Conservation (phyloP, 2,888 invertebrate species). For the Eristalis pertinax region DNA sequence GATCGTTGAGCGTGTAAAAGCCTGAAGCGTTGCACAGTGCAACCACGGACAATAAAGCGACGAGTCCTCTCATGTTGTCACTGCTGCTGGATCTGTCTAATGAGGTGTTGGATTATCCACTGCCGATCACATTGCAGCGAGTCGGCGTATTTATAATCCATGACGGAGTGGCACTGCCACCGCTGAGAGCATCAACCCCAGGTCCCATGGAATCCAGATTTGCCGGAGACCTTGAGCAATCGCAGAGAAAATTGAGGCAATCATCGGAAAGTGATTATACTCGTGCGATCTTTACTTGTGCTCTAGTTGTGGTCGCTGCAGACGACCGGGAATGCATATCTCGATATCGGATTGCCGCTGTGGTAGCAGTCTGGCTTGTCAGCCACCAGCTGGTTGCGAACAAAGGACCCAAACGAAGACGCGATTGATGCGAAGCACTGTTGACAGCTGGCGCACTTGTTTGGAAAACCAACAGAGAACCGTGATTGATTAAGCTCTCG, state of each 20-base stretch:
- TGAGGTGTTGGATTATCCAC: conserved; percentile 57
- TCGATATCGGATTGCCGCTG: conserved; percentile 27
- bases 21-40: conserved; percentile 35
- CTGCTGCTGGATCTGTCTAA: conserved; percentile 42
- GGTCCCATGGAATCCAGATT: conserved; percentile 45
- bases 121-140: conserved; percentile 33
- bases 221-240: conserved; percentile 57
- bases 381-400: neutral
- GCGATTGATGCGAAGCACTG: neutral
- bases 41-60: conserved; percentile 33
- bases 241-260: conserved; percentile 58
- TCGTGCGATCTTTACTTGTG: conserved; percentile 7
- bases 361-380: neutral
- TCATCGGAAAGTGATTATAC: conserved; percentile 4
- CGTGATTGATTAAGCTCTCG: neutral
- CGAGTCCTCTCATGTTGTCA: conserved; percentile 42
- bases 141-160: conserved; percentile 63
- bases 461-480: neutral
- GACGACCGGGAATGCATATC: conserved; percentile 34
- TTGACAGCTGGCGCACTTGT: neutral
- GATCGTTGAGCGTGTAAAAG: conserved; percentile 32
- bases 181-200: conserved; percentile 44
- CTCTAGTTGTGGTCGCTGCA: conserved; percentile 59
- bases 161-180: conserved; percentile 12
- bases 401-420: neutral